Conservation (phyloP, 2,888 invertebrate genomes). For the Scaptomyza caliginosa region DNA sequence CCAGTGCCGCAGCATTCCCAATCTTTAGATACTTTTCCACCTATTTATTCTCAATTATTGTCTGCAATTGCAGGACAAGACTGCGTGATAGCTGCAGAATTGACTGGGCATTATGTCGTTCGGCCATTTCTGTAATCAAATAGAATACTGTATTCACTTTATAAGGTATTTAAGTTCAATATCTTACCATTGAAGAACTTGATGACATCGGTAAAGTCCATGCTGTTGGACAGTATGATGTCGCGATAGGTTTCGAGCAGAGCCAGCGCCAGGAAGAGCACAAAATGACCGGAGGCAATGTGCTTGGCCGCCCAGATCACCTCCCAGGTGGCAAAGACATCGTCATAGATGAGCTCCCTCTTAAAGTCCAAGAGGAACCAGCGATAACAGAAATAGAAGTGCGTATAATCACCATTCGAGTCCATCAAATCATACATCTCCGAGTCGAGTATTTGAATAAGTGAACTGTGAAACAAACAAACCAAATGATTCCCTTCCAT, state of each 20-base stretch:
- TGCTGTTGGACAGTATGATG: conserved; percentile 96
- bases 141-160: neutral
- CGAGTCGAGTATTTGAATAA: conserved; percentile 95
- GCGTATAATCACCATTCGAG: conserved; percentile 97
- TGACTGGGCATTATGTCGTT: conserved; percentile 93
- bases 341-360: conserved; percentile 95
- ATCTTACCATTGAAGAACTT: conserved; percentile 97
- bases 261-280: conserved; percentile 95
- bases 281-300: conserved; percentile 94
- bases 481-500: neutral
- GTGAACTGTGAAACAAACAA: conserved; percentile 85
- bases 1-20: conserved; percentile 4
- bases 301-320: conserved; percentile 96
- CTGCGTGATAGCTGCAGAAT: conserved; percentile 93
- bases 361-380: conserved; percentile 99
- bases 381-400: conserved; percentile 98
- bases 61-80: conserved; percentile 94
- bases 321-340: conserved; percentile 98
- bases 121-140: conserved; percentile 95
- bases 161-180: neutral
- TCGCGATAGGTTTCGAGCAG: conserved; percentile 96
- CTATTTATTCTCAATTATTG: conserved; percentile 96
- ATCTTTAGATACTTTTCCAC: conserved; percentile 5
- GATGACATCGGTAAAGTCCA: conserved; percentile 99
- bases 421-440: conserved; percentile 98